These are phyloP conservation scores for Phenganax subtilis DNA, from an alignment of 92 coral and sea anemone species.

Conservation along the genomic window DNA sequence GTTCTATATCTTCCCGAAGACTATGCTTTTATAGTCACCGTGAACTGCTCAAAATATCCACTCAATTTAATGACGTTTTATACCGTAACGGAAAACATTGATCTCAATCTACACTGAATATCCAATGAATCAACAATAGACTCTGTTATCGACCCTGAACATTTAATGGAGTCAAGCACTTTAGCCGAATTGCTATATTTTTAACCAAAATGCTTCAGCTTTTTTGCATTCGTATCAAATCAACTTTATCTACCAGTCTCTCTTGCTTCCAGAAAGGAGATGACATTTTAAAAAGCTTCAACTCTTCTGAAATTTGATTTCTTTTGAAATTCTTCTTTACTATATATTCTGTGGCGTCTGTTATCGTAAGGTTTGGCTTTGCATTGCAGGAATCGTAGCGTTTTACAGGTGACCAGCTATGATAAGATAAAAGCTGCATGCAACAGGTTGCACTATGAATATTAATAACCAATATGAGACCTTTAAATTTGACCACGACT, in stretches of 20 bases:
- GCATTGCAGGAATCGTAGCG: neutral
- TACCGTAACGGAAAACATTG: no score
- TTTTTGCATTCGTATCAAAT: neutral
- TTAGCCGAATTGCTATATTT: neutral
- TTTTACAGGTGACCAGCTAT: constrained; percentile 6
- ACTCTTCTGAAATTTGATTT: neutral
- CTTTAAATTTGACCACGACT: neutral
- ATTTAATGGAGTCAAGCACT: neutral
- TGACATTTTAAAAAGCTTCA: neutral
- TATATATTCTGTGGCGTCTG: neutral
- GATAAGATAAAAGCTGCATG: neutral
- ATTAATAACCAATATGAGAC: neutral
- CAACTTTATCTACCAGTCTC: neutral
- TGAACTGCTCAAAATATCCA: no score
- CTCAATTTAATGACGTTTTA: no score
- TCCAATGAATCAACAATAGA: no score
- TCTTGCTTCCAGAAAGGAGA: neutral
- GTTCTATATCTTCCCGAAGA: neutral
- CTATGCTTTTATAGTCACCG: no score
- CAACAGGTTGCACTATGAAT: constrained; percentile 17
- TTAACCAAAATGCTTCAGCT: neutral
- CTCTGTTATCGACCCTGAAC: no score
- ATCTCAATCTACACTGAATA: no score
- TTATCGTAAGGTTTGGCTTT: neutral
- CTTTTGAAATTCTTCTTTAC: neutral